Evolutionary conservation across 2,113 vertebrate genomes (phyloP).

Genomic region (Myrmecophaga tridactyla): DNA sequence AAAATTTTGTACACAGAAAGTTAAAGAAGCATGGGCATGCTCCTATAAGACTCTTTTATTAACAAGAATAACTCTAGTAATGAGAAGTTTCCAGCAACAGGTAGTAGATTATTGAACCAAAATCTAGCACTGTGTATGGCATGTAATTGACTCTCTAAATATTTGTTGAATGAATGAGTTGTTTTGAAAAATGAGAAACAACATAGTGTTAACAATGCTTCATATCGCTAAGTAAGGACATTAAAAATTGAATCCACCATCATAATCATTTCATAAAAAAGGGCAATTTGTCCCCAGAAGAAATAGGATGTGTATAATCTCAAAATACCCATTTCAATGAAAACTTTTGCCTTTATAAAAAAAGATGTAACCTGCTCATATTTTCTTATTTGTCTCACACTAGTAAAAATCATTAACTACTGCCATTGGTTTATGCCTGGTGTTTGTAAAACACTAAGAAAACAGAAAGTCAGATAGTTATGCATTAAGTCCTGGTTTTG

Average conservation of each 20-base stretch:
- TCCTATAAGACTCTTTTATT: not conserved
- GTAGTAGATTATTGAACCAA: not conserved
- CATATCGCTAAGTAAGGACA: not conserved
- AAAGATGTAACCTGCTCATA: too few species aligned
- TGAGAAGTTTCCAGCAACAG: not conserved
- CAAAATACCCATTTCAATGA: not conserved
- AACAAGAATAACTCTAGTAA: accelerated
- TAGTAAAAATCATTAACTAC: not conserved
- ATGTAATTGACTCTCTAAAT: not conserved
- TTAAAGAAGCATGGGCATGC: not conserved
- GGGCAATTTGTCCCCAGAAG: not conserved
- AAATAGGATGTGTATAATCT: not conserved
- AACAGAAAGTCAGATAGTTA: not conserved
- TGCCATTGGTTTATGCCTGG: not conserved
- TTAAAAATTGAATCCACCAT: not conserved
- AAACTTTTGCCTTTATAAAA: not conserved
- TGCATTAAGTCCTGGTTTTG: not conserved
- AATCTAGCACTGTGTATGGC: not conserved
- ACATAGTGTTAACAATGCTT: not conserved
- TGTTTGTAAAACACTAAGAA: not conserved
- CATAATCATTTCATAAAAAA: not conserved
- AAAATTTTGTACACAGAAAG: not conserved
- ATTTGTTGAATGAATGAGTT: not conserved
- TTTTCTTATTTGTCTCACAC: not conserved
- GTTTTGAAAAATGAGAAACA: not conserved